phyloP scores from a whole-genome alignment of 2,113 vertebrate species.

The Uria aalge region DNA sequence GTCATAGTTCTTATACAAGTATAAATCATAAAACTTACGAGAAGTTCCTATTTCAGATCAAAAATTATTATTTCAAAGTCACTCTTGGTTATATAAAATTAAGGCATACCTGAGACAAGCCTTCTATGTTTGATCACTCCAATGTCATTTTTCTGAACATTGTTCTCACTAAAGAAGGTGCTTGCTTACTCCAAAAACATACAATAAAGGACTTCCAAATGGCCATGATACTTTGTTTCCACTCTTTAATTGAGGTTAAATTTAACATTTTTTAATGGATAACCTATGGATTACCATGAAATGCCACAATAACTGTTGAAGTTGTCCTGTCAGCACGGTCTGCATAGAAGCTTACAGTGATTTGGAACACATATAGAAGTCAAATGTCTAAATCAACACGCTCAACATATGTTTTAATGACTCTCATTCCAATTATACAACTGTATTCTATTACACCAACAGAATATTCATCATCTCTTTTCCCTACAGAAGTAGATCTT shows the following conservation, averaged over 20 bases:
- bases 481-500: background rate
- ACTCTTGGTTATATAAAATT: background rate
- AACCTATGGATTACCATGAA: background rate
- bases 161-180: background rate
- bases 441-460: background rate
- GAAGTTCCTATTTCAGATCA: background rate
- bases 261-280: background rate
- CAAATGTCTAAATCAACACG: background rate
- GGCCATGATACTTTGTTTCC: background rate
- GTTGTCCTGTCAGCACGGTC: background rate
- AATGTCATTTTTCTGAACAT: background rate
- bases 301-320: background rate
- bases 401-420: background rate
- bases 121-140: background rate
- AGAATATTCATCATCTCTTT: background rate
- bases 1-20: background rate
- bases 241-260: background rate
- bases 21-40: background rate
- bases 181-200: background rate
- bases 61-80: background rate
- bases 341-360: background rate
- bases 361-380: background rate
- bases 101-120: background rate
- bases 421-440: background rate
- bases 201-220: background rate